Conservation (phyloP, 37 sponge, comb jelly and placozoan species). For the Hormiphora californensis region DNA sequence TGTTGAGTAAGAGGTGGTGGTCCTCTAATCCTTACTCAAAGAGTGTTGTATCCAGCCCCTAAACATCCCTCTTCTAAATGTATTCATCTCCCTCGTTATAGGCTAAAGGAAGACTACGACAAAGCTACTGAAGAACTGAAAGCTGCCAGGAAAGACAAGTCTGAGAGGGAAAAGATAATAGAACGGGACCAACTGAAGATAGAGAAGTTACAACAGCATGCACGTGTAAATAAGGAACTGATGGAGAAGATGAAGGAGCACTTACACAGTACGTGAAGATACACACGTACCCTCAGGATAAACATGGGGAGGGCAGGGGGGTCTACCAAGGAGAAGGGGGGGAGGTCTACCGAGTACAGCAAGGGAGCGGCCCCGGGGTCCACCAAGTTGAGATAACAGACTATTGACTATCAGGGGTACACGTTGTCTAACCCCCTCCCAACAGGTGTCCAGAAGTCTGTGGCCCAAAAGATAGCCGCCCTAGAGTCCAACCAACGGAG, state of each 20-base stretch:
- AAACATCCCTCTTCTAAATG: too few relatives aligned
- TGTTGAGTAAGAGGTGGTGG: too few relatives aligned
- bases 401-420: not conserved
- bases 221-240: constrained; percentile 31
- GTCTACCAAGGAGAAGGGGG: too few relatives aligned
- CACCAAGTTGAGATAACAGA: too few relatives aligned
- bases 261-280: constrained; percentile 32
- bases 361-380: too few relatives aligned
- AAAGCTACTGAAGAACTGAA: not conserved
- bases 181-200: constrained; percentile 46
- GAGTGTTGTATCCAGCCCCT: too few relatives aligned
- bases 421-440: not conserved
- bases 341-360: too few relatives aligned
- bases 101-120: not conserved
- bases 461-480: constrained; percentile 19
- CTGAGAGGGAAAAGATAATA: not conserved
- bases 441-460: constrained; percentile 17
- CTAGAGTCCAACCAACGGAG: not conserved
- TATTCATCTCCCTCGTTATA: too few relatives aligned
- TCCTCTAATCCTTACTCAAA: too few relatives aligned
- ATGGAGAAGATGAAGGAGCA: constrained; percentile 53
- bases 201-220: constrained; percentile 41
- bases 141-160: not conserved
- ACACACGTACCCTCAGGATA: not conserved
- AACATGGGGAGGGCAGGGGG: too few relatives aligned